phyloP scores from a whole-genome alignment of 2,113 vertebrate species.

The Epinephelus fuscoguttatus region DNA sequence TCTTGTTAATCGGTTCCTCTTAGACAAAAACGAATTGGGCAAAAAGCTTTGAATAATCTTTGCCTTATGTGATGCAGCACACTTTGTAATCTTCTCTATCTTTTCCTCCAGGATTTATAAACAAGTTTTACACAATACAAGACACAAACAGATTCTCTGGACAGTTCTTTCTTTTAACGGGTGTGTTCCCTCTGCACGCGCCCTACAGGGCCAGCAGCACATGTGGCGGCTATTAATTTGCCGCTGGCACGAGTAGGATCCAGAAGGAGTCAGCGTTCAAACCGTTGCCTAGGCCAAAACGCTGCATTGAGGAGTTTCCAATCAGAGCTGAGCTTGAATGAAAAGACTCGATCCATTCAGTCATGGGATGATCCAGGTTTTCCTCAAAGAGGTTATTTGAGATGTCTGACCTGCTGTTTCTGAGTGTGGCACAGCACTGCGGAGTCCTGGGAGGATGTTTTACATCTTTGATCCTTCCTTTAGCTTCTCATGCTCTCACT shows the following conservation, averaged over 20 bases:
- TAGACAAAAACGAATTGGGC: constrained; percentile 23
- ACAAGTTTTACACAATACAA: constrained; percentile 39
- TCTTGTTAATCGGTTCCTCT: constrained; percentile 59
- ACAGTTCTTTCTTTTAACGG: constrained; percentile 20
- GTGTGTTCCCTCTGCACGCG: background rate
- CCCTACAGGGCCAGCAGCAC: constrained; percentile 16
- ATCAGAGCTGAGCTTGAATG: constrained; percentile 17
- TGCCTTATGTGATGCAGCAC: constrained; percentile 47
- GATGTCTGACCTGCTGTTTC: background rate
- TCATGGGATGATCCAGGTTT: background rate
- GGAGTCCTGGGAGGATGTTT: background rate
- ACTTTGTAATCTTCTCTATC: too few relatives aligned
- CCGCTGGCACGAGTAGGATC: constrained; percentile 28
- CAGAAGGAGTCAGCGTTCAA: constrained; percentile 25
- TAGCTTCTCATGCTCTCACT: background rate
- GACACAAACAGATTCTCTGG: constrained; percentile 35
- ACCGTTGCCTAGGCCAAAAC: background rate
- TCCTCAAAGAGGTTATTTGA: background rate
- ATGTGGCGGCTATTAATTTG: constrained; percentile 39
- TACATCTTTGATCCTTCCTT: background rate
- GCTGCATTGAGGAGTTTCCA: constrained; percentile 15
- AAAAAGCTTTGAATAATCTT: constrained; percentile 48
- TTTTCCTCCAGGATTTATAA: constrained; percentile 22
- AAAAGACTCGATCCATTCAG: constrained; percentile 21
- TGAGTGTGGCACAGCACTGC: background rate